Evolutionary conservation across 2,888 invertebrate genomes (phyloP), one percentile per base, ranked within the genome.

Genomic region (Catocala nupta): DNA sequence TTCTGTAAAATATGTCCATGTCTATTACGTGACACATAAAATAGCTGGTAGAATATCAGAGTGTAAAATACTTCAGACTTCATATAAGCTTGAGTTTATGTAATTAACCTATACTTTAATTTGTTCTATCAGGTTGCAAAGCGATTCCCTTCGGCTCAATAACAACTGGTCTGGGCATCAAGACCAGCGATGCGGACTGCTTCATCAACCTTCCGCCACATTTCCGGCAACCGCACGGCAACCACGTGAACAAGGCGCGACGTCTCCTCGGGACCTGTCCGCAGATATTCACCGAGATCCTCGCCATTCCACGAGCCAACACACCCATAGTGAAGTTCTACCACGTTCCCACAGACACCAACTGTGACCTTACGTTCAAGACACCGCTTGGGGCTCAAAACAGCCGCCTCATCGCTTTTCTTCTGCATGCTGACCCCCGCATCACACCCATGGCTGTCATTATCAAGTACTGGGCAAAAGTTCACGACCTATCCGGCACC

Each of bases 281-380:
- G 0, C 58, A 68, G 0, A 64, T 89, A 8, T 97, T 96, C 86
- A 73, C 88, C 0, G 93, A 96, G 57, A 89, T 97, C 13, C 80
- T 96, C 33, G 88, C 95, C 51, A 97, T 97, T 76, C 96, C 96
- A 0, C 92, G 94, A 54, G 97, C 97, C 11, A 96, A 96, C 83
- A 97, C 96, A 5, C 98, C 98, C 34, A 97, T 98, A 68, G 95
- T 98, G 10, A 97, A 97, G 82, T 96, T 96, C 84, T 90, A 93
- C 66, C 96, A 97, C 82, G 73, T 89, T 1, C 90, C 92, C 10
- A 96, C 96, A 0, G 89, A 92, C 0, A 95, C 96, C 25, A 95
- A 95, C 77, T 96, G 97, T 75, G 98, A 98, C 85, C 92, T 98
- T 39, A 96, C 96, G 57, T 96, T 97, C 82, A 96, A 96, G 75